Conservation (phyloP, 2,888 invertebrate genomes). For the Scaptomyza caliginosa region DNA sequence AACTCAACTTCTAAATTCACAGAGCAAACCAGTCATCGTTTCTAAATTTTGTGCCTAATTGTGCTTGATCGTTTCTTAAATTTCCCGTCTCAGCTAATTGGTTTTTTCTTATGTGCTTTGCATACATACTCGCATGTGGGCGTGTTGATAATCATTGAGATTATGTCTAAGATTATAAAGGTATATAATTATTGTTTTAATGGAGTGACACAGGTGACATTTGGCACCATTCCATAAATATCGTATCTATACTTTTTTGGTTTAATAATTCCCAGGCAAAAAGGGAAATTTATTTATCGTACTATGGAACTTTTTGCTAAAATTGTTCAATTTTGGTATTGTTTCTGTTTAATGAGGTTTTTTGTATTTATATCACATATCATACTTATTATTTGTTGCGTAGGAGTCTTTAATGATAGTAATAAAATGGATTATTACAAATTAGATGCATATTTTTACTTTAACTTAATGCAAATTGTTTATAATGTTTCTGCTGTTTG, state of each 20-base stretch:
- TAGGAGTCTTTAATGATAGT: background rate
- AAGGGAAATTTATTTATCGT: background rate
- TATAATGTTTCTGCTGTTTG: background rate
- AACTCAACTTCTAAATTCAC: background rate
- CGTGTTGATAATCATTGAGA: conserved; percentile 33
- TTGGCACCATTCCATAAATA: conserved; percentile 14
- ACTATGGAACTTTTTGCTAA: background rate
- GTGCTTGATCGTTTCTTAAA: conserved; percentile 57
- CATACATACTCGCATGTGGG: conserved; percentile 13
- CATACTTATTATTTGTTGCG: background rate
- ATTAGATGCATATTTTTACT: conserved; percentile 16
- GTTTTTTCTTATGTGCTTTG: conserved; percentile 37
- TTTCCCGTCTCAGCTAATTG: conserved; percentile 63
- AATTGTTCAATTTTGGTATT: background rate
- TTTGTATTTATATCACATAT: too few relatives aligned
- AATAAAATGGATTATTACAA: conserved; percentile 26
- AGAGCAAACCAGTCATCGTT: conserved; percentile 55
- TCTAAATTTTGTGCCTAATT: conserved; percentile 73
- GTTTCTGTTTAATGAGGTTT: background rate
- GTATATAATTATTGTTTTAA: conserved; percentile 14
- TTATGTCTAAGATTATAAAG: conserved; percentile 34
- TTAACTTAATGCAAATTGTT: background rate
- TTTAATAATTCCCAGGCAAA: background rate
- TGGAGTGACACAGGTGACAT: conserved; percentile 39
- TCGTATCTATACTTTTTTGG: background rate